Evolutionary conservation across 1,140 invertebrate species (phyloP).

Genomic region (Gryllus bimaculatus): DNA sequence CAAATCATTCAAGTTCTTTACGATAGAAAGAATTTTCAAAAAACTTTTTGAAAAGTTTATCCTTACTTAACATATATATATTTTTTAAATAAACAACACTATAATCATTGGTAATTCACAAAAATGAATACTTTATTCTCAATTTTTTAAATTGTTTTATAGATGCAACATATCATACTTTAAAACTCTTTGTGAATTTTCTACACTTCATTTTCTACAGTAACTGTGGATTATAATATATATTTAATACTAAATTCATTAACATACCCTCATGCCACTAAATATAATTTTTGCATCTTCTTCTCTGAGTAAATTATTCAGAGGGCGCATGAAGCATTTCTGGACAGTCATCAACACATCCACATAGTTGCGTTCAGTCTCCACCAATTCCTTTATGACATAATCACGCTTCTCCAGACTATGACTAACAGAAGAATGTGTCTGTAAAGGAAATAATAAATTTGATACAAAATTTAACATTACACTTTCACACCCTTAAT

Average conservation of each 20-base stretch:
- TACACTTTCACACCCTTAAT: not conserved
- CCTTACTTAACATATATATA: no score
- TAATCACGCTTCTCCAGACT: constrained; percentile 79
- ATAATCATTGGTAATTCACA: not conserved
- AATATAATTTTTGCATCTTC: constrained; percentile 75
- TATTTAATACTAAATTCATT: not conserved
- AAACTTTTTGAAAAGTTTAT: no score
- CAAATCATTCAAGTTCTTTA: no score
- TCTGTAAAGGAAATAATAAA: constrained; percentile 11
- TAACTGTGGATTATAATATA: not conserved
- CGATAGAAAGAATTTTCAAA: no score
- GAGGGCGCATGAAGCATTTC: constrained; percentile 66
- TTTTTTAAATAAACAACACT: no score
- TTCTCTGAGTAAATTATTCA: constrained; percentile 59
- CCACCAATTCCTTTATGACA: constrained; percentile 88
- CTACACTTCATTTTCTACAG: no score
- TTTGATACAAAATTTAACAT: not conserved
- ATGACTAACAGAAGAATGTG: constrained; percentile 18
- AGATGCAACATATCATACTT: not conserved
- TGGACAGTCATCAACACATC: constrained; percentile 85
- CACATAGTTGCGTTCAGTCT: constrained; percentile 95
- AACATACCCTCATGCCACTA: constrained; percentile 72
- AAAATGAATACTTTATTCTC: not conserved
- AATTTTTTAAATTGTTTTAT: not conserved
- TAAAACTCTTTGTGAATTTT: no score